A percentile compares a stretch with the other conserved stretches of the same genome.
These are phyloP conservation scores for Tetragonula carbonaria DNA, from an alignment of 2,888 invertebrate genomes.

Conservation along the genomic window DNA sequence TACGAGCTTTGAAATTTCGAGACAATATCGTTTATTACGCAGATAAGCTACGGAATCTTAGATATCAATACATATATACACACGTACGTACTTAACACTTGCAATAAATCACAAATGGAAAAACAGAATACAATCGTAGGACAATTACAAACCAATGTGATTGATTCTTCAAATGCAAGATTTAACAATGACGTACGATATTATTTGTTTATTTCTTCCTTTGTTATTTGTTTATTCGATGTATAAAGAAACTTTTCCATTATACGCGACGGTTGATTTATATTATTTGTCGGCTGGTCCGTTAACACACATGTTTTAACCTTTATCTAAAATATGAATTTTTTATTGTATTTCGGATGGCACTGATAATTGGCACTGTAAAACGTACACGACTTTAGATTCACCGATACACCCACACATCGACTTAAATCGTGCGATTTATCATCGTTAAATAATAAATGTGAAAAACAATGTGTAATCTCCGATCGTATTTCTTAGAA, in stretches of 20 bases:
- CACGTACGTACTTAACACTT: neutral
- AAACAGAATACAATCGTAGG: constrained; percentile 52
- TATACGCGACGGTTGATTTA: neutral
- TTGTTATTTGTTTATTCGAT: neutral
- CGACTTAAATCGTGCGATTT: neutral
- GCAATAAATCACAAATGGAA: neutral
- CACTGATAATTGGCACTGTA: constrained; percentile 21
- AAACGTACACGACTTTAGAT: neutral
- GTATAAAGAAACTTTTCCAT: constrained; percentile 6
- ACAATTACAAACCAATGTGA: constrained; percentile 49
- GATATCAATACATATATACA: neutral
- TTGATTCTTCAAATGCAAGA: constrained; percentile 20
- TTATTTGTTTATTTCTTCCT: neutral
- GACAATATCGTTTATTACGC: constrained; percentile 4
- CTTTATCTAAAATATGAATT: constrained; percentile 24
- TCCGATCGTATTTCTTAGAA: neutral
- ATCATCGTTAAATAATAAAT: constrained; percentile 1
- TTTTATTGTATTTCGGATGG: constrained; percentile 40
- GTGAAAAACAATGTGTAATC: neutral
- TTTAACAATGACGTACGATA: neutral
- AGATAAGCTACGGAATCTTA: constrained; percentile 31
- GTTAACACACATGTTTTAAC: neutral
- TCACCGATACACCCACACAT: neutral
- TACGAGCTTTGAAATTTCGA: neutral
- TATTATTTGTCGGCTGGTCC: constrained; percentile 9